Evolutionary conservation across 2,888 invertebrate species (phyloP).

Genomic region (Kryphioiulus occultus): DNA sequence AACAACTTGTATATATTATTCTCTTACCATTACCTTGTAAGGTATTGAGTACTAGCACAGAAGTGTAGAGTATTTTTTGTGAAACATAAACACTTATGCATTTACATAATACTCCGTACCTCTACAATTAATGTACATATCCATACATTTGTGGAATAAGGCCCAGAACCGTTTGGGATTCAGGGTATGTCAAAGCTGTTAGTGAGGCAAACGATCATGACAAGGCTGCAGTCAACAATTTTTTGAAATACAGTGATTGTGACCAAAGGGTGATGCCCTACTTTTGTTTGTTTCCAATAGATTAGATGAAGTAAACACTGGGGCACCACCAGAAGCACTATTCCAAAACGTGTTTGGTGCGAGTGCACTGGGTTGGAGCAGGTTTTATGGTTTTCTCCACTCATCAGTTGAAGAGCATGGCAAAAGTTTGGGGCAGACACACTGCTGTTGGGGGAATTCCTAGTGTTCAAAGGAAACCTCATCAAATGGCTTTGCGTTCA

Average conservation of each 20-base stretch:
- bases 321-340: neutral
- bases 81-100: too few species aligned
- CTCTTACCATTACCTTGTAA: too few species aligned
- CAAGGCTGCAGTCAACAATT: neutral
- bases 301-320: neutral
- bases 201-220: neutral
- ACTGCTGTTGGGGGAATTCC: constrained; percentile 43
- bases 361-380: constrained; percentile 31
- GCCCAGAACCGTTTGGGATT: neutral
- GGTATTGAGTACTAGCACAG: too few species aligned
- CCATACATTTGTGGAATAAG: too few species aligned
- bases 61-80: too few species aligned
- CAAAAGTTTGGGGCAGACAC: neutral
- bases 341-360: constrained; percentile 26
- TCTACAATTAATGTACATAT: too few species aligned
- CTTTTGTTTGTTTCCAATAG: neutral
- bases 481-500: constrained; percentile 48
- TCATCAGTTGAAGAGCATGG: neutral
- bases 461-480: constrained; percentile 45
- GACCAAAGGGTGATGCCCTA: neutral
- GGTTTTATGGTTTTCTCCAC: constrained; percentile 1
- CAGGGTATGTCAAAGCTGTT: neutral
- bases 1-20: too few species aligned
- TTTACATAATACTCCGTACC: too few species aligned
- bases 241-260: neutral